A percentile compares a stretch with the other conserved stretches of the same genome.
phyloP scores from a whole-genome alignment of 2,797 vertebrate species.

The Lithobates sylvaticus region DNA sequence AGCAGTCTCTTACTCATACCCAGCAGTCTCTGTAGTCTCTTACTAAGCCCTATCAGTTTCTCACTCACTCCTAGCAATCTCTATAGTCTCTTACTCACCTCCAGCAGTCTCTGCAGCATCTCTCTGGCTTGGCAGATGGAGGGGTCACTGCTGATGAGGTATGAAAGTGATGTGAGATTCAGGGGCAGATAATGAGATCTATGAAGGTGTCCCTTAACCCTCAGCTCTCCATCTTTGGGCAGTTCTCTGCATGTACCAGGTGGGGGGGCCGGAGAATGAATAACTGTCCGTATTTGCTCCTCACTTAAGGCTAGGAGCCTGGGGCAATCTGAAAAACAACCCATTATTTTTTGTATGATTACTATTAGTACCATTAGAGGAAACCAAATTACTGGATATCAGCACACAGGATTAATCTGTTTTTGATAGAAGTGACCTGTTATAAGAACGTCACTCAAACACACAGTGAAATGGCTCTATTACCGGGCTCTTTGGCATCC shows the following conservation, averaged over 20 bases:
- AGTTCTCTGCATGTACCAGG: constrained; percentile 63
- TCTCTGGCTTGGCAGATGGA: constrained; percentile 67
- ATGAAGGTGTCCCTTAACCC: constrained; percentile 65
- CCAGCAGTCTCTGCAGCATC: constrained; percentile 67
- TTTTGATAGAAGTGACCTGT: background rate
- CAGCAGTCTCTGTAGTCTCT: too few relatives aligned
- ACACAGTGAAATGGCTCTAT: background rate
- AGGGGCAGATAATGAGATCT: constrained; percentile 72
- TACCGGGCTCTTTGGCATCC: background rate
- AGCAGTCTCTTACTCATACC: too few relatives aligned
- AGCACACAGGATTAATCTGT: background rate
- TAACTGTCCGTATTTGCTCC: constrained; percentile 22
- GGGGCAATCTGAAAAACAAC: constrained; percentile 2
- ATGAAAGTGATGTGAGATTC: constrained; percentile 72
- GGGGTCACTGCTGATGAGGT: constrained; percentile 72
- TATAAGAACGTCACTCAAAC: too few relatives aligned
- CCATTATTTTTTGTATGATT: too few relatives aligned
- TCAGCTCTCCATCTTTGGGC: constrained; percentile 55
- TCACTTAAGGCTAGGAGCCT: constrained; percentile 6
- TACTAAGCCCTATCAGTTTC: background rate
- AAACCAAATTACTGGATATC: background rate
- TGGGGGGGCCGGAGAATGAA: constrained; percentile 58
- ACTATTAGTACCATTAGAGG: background rate
- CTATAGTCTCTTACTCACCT: constrained; percentile 68
- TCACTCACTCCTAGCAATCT: background rate